Base-by-base conservation (phyloP, 2,888 invertebrate genomes). In the Watsonalla binaria region DNA sequence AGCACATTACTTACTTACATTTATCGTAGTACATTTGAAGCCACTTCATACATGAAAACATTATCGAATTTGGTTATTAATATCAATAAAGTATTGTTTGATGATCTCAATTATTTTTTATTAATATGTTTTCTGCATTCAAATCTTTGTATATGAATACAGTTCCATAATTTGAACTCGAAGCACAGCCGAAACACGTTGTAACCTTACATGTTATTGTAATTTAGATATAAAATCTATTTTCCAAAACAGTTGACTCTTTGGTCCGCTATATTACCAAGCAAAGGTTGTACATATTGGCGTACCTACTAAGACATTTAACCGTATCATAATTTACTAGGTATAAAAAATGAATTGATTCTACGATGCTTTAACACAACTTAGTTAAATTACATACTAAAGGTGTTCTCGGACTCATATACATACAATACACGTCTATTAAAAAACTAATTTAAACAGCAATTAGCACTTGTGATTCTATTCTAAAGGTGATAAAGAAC, bases 191-290 rank as follows among this genome's bases (percentile, higher is more conserved):
- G 79, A 84, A 81, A 83, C 75, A 76, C 76, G 70, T 80, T 39
- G 15, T 48, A 13, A 65, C 70, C 77, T 80, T 84, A 84, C 63
- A 73, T 66, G 60, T 64, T 78, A 81, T 63, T 61, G 65, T 73
- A 66, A 69, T 78, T 76, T 76, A 66, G 14, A 74, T 79, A 82
- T 78, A 84, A 84, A 82, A 79, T 74, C 78, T 82, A 83, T 74
- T 68, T 76, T 78, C 72, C 74, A 82, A 83, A 85, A 87, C 78
- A 82, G 80, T 84, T 84, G 87, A 86, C 85, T 79, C 86, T 51
- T 89, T 90, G 90, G 90, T 90, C 90, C 90, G 77, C 86, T 78
- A 65, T 76, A 75, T 80, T 80, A 75, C 73, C 87, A 89, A 89
- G 87, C 84, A 87, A 85, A 89, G 86, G 88, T 87, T 76, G 14